Evolutionary conservation across 2,888 invertebrate species (phyloP).

Genomic region (Eugnorisma glareosa): DNA sequence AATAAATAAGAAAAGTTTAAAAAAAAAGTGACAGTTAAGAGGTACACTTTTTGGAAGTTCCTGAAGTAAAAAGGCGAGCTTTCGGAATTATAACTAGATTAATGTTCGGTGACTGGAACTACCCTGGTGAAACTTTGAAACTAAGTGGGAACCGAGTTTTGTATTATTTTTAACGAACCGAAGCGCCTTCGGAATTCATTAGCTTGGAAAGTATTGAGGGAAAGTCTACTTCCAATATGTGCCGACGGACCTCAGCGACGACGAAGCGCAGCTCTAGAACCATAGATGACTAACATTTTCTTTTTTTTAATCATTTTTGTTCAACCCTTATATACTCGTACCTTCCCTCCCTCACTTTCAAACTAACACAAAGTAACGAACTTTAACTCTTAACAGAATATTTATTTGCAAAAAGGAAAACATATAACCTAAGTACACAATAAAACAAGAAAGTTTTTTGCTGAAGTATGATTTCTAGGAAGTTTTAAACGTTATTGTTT

Average conservation of each 20-base stretch:
- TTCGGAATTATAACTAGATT: slow-evolving; percentile 86
- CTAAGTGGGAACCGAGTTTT: slow-evolving; percentile 84
- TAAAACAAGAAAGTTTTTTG: slow-evolving; percentile 58
- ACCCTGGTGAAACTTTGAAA: slow-evolving; percentile 82
- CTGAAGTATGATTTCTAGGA: slow-evolving; percentile 39
- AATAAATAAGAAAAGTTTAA: slow-evolving; percentile 75
- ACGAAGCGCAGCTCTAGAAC: slow-evolving; percentile 1
- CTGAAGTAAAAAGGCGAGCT: slow-evolving; percentile 74
- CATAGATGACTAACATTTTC: slow-evolving; percentile 31
- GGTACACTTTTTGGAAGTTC: slow-evolving; percentile 77
- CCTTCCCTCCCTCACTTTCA: slow-evolving; percentile 4
- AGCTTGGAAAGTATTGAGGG: slow-evolving; percentile 80
- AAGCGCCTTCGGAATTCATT: slow-evolving; percentile 87
- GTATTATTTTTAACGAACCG: slow-evolving; percentile 87
- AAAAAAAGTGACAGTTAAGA: slow-evolving; percentile 75
- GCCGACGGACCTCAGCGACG: slow-evolving; percentile 62
- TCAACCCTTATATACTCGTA: slow-evolving; percentile 23
- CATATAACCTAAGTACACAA: slow-evolving; percentile 42
- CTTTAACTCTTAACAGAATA: slow-evolving; percentile 40
- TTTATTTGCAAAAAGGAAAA: slow-evolving; percentile 47
- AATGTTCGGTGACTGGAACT: slow-evolving; percentile 88
- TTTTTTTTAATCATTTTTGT: slow-evolving; percentile 46
- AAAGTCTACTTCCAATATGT: slow-evolving; percentile 80
- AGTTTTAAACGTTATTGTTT: slow-evolving; percentile 54
- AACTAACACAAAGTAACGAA: slow-evolving; percentile 39